These are phyloP conservation scores for Nautilus pompilius DNA, from an alignment of 1,140 invertebrate genomes.

Conservation along the genomic window DNA sequence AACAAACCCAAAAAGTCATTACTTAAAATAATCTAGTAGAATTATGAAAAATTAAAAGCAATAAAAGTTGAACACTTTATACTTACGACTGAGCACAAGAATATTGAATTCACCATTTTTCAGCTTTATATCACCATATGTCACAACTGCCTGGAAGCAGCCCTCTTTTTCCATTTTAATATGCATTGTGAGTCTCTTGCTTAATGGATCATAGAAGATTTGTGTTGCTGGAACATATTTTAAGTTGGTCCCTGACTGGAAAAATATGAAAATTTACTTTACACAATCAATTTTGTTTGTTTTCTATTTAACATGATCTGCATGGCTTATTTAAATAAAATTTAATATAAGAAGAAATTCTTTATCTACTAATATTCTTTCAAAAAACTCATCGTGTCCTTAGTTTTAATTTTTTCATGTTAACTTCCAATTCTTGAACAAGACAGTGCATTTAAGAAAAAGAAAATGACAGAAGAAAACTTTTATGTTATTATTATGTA, in stretches of 20 bases:
- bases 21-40: no score
- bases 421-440: no score
- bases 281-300: conserved; percentile 55
- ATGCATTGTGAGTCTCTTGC: conserved; percentile 65
- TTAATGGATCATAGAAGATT: conserved; percentile 65
- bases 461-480: no score
- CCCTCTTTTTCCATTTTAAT: conserved; percentile 69
- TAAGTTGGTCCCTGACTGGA: conserved; percentile 55
- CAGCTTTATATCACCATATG: conserved; percentile 72
- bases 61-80: not conserved
- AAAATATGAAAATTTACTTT: conserved; percentile 10
- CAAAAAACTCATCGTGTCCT: no score
- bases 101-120: conserved; percentile 91
- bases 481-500: no score
- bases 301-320: no score
- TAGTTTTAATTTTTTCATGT: no score
- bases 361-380: no score
- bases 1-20: no score
- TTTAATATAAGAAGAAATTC: not conserved
- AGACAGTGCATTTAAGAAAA: no score
- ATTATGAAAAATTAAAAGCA: no score
- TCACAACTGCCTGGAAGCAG: conserved; percentile 79
- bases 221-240: conserved; percentile 61
- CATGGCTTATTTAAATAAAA: not conserved
- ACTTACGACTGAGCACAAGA: conserved; percentile 81